Percentiles rank a stretch among this genome's conserved stretches.
These are phyloP conservation scores for Hypolimnas misippus DNA, from an alignment of 2,888 invertebrate species.

Conservation along the genomic window DNA sequence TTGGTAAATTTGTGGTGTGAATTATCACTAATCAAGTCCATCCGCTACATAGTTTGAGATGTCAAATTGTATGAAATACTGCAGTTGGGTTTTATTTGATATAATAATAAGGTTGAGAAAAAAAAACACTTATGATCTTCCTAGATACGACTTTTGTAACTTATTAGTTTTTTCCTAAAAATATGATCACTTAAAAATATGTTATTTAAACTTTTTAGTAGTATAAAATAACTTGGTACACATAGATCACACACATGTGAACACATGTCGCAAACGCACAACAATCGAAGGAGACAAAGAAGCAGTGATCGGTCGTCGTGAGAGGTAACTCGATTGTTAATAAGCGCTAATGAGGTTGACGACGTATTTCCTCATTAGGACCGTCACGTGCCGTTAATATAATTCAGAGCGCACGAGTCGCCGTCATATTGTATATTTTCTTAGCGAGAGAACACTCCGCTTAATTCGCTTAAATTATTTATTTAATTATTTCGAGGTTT, in stretches of 20 bases:
- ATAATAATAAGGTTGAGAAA: too few relatives aligned
- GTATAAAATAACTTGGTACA: too few relatives aligned
- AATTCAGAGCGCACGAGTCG: slow-evolving; percentile 22
- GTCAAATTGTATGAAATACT: too few relatives aligned
- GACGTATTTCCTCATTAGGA: slow-evolving; percentile 46
- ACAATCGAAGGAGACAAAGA: slow-evolving; percentile 4
- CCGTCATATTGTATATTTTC: slow-evolving; percentile 17
- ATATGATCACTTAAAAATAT: too few relatives aligned
- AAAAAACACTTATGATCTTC: too few relatives aligned
- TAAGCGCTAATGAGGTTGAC: slow-evolving; percentile 45
- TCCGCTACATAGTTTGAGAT: too few relatives aligned
- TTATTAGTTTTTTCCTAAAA: too few relatives aligned
- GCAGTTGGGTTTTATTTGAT: too few relatives aligned
- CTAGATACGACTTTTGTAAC: too few relatives aligned
- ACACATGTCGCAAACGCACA: not conserved
- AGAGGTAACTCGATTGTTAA: slow-evolving; percentile 40
- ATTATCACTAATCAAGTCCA: too few relatives aligned
- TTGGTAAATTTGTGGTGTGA: too few relatives aligned
- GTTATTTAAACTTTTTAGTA: too few relatives aligned
- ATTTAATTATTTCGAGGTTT: slow-evolving; percentile 7
- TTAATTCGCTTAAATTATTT: not conserved
- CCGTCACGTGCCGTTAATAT: slow-evolving; percentile 30
- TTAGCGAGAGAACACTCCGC: slow-evolving; percentile 9
- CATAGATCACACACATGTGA: not conserved
- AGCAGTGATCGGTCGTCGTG: slow-evolving; percentile 23